Base-by-base conservation (phyloP, 2,113 vertebrate species). In the Orientallactaga bullata region DNA sequence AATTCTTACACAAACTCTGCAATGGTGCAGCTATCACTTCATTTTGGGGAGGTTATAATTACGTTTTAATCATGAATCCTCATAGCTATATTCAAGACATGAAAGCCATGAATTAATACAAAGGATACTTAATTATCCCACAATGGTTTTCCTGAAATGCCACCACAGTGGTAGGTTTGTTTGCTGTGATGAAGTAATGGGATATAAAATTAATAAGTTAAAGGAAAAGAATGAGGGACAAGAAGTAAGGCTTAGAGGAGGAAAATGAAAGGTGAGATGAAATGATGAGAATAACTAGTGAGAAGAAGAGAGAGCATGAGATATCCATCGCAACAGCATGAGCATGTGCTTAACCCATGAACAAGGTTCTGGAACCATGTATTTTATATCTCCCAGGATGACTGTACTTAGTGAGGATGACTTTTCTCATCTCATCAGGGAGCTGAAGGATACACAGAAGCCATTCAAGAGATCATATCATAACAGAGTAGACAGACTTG, bases 371-470 rank as follows among this genome's bases (percentile, higher is more conserved):
- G 79, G 60, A 80, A 96, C 85, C 61, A 76, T 91, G 93, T 89
- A 76, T 42, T 96, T 91, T 84, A 91, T 72, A 47, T 60, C 94
- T 94, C 88, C 95, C 66, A 91, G 3, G 85, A 97, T 93, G 95
- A 94, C 82, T 97, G 82, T 95, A 78, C 87, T 97, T 91, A 93
- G 76, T 84, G 90, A 93, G 68, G 85, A 96, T 97, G 90, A 91
- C 86, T 39, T 71, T 77, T 96, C 47, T 90, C 79, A 96, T 74
- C 76, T 96, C 94, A 77, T 9, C 2, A 95, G 71, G n/a, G 71
- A 96, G 61, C 28, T 39, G 90, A 96, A 93, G 90, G 35, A 95
- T 92, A 97, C 93, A 93, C 42, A 96, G 74, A 91, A 96, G 86
- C 35, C 47, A 79, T 18, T 88, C 72, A 95, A 96, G 94, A 96